Conservation (phyloP, 2,113 vertebrate species). For the Mormyrus iriodes region DNA sequence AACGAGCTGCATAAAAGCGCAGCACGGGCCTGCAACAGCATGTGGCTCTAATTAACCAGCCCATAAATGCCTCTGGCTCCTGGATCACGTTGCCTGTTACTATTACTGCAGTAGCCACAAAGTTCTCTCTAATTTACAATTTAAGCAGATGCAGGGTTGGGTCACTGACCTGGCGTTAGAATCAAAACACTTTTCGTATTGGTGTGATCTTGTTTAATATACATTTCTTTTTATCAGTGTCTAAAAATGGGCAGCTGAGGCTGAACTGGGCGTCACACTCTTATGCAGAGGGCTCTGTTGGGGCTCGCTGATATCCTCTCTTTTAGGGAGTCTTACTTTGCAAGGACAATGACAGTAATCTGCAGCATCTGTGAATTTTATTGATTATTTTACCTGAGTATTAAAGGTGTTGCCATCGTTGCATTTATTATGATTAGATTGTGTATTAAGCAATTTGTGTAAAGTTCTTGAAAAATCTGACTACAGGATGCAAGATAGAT, state of each 20-base stretch:
- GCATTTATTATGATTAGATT: neutral
- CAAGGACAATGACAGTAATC: neutral
- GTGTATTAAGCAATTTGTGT: neutral
- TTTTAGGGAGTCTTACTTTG: neutral
- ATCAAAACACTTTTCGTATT: neutral
- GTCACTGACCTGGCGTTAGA: neutral
- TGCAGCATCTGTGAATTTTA: neutral
- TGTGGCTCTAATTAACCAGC: constrained; percentile 20
- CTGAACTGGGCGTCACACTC: neutral
- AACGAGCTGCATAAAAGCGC: constrained; percentile 11
- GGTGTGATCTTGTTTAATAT: neutral
- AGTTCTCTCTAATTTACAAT: neutral
- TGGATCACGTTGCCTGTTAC: neutral
- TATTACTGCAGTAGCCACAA: constrained; percentile 16
- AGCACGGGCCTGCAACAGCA: constrained; percentile 27
- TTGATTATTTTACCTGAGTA: neutral
- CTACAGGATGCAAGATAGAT: neutral
- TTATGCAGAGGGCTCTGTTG: neutral
- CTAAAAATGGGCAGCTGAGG: neutral
- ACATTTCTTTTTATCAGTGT: neutral
- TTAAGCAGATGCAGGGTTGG: neutral
- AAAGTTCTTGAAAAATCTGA: neutral
- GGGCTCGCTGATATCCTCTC: neutral
- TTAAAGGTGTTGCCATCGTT: neutral
- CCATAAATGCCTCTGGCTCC: constrained; percentile 6